A percentile compares a stretch with the other conserved stretches of the same genome.
Evolutionary conservation across 2,888 invertebrate genomes (phyloP).

Genomic region (Lampropteryx suffumata): DNA sequence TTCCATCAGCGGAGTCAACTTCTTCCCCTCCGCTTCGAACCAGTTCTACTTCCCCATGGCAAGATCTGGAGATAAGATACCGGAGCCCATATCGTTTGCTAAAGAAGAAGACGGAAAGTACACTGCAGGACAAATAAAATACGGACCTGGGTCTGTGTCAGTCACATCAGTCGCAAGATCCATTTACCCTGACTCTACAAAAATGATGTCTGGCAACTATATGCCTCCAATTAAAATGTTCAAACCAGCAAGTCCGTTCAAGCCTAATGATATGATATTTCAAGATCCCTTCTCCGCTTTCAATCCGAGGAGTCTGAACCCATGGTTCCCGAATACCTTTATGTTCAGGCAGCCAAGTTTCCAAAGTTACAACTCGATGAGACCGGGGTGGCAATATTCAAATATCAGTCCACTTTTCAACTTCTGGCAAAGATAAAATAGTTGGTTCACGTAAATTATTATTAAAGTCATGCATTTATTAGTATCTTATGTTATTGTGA

Average conservation of each 20-base stretch:
- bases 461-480: constrained; percentile 21
- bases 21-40: constrained; percentile 42
- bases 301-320: constrained; percentile 38
- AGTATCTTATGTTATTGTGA: constrained; percentile 21
- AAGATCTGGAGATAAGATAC: constrained; percentile 35
- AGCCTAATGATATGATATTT: constrained; percentile 25
- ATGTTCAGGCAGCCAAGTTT: constrained; percentile 42
- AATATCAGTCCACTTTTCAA: constrained; percentile 52
- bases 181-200: constrained; percentile 39
- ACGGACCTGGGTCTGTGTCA: constrained; percentile 56
- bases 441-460: background rate
- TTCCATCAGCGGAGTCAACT: constrained; percentile 53
- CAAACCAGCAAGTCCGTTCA: constrained; percentile 7
- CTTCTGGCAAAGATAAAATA: constrained; percentile 35
- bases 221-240: constrained; percentile 1
- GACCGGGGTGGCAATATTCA: constrained; percentile 49
- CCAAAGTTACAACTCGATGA: constrained; percentile 36
- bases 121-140: constrained; percentile 49
- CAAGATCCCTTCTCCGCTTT: constrained; percentile 34
- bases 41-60: constrained; percentile 21
- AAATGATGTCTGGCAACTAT: constrained; percentile 11
- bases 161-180: constrained; percentile 53
- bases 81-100: constrained; percentile 44
- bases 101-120: constrained; percentile 50
- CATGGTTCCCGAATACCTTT: constrained; percentile 41